Percentiles rank a stretch among this genome's conserved stretches.
These are phyloP conservation scores for Stegophylla sp. DNA, from an alignment of 2,888 invertebrate genomes.

Conservation along the genomic window DNA sequence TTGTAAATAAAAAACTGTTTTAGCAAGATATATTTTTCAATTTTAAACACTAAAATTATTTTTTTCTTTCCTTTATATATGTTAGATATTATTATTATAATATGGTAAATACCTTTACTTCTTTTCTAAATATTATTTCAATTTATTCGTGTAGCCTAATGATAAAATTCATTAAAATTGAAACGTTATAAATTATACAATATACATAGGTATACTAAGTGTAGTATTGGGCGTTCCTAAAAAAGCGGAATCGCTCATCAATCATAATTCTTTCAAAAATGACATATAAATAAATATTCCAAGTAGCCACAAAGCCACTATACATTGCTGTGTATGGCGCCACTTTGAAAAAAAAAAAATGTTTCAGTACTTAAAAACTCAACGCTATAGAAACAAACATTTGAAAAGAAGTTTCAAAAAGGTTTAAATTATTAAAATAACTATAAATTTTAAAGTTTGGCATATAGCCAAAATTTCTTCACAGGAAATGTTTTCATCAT, in stretches of 20 bases:
- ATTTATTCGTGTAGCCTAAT: background rate
- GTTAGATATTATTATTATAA: too few relatives aligned
- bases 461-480: too few relatives aligned
- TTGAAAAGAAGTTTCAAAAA: too few relatives aligned
- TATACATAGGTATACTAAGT: background rate
- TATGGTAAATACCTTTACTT: background rate
- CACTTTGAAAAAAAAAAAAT: background rate
- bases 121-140: background rate
- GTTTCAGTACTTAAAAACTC: background rate
- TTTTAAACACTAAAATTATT: too few relatives aligned
- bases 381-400: background rate
- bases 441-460: too few relatives aligned
- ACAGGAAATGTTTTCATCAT: too few relatives aligned
- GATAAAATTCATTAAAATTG: background rate
- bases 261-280: slow-evolving; percentile 38
- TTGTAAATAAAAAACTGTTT: too few relatives aligned
- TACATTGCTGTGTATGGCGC: background rate
- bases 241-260: slow-evolving; percentile 38
- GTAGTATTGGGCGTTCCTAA: slow-evolving; percentile 13
- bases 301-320: background rate
- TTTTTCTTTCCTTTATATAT: too few relatives aligned
- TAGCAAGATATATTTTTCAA: too few relatives aligned
- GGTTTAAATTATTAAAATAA: too few relatives aligned
- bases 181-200: background rate
- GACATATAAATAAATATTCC: slow-evolving; percentile 36